Conservation (phyloP, 2,888 invertebrate species). For the Leistus spinibarbis region DNA sequence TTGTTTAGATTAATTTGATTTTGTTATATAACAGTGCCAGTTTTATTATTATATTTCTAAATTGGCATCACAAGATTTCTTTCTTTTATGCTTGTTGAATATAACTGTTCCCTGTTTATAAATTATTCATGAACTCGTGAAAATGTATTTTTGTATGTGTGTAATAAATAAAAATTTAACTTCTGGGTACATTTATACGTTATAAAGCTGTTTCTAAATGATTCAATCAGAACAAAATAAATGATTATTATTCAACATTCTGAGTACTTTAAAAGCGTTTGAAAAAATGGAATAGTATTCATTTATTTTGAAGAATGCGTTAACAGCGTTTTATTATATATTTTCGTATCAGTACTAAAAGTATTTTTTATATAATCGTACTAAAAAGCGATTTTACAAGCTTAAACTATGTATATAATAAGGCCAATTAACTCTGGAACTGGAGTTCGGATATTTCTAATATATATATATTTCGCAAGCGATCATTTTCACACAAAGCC, state of each 20-base stretch:
- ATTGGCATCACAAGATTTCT: background rate
- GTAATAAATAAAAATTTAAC: too few species aligned
- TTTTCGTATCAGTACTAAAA: background rate
- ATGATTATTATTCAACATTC: too few species aligned
- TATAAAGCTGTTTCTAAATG: too few species aligned
- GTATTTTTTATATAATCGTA: background rate
- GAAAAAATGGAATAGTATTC: too few species aligned
- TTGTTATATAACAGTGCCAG: background rate
- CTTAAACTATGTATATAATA: background rate
- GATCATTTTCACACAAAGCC: background rate
- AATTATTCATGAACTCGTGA: too few species aligned
- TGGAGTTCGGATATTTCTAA: background rate
- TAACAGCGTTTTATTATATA: too few species aligned
- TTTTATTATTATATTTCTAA: background rate
- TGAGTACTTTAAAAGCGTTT: too few species aligned
- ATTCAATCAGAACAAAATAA: too few species aligned
- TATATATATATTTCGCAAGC: background rate
- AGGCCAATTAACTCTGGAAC: slow-evolving; percentile 5
- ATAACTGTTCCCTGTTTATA: too few species aligned
- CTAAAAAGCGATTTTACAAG: background rate
- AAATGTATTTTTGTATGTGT: too few species aligned
- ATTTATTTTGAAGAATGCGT: too few species aligned
- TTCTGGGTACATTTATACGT: too few species aligned
- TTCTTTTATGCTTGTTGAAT: background rate
- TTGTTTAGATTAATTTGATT: background rate